Evolutionary conservation across 2,797 vertebrate species (phyloP), one percentile per base, ranked within the genome.

Genomic region (Xyrichtys novacula): DNA sequence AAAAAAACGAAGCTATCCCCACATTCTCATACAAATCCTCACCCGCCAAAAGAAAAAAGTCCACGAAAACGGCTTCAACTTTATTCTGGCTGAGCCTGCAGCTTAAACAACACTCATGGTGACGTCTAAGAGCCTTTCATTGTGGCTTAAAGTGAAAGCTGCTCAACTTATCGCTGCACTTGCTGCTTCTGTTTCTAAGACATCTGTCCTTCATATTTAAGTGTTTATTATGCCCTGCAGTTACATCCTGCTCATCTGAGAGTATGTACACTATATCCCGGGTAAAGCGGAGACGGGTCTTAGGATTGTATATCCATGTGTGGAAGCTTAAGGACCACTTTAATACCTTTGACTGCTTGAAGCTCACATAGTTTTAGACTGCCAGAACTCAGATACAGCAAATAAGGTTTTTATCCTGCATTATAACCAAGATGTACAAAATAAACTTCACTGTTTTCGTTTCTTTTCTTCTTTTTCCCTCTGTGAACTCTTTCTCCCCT

Each of bases 311-410:
- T 55, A 57, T 65, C 61, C 74, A 71, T 71, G 75, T 74, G 65
- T 54, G 56, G 71, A 74, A 76, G 83, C 83, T 91, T 89, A 85
- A 70, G 69, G 76, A 63, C 26, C 54, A 53, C 47, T 86, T 82
- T 83, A 81, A 86, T 76, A 66, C 76, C 57, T 65, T 17, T 46
- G 19, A 56, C 50, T 71, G 59, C 65, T 62, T 52, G 43, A 48
- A 42, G 65, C 80, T 83, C 68, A 53, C 36, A 55, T 39, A 1
- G 57, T 26, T 76, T 81, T 71, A 79, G 40, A 60, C 78, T 66
- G 49, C 59, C 76, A 71, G 50, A 20, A 25, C 38, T 73, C 43
- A 74, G 68, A 76, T 40, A 58, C 34, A 40, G 76, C 54, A 75
- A 58, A 70, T 52, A 44, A 11, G 12, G 1, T 31, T 70, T 55